Percentiles rank a stretch among this genome's conserved stretches.
Evolutionary conservation across 2,797 vertebrate genomes (phyloP).

Genomic region (Sebastes hubbsi): DNA sequence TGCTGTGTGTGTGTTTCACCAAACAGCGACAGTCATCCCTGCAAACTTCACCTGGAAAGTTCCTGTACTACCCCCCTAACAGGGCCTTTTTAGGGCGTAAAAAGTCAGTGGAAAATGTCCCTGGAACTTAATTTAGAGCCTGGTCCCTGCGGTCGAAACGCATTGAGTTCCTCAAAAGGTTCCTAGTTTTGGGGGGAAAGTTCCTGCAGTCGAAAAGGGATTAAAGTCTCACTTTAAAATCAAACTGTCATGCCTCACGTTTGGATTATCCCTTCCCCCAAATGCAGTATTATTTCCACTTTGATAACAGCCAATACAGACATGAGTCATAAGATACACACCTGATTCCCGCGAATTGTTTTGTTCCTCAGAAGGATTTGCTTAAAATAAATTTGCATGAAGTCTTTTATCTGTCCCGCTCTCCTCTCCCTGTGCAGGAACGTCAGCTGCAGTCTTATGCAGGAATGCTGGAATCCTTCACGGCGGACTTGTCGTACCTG

Average conservation of each 20-base stretch:
- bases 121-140: too few relatives aligned
- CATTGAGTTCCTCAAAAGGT: too few relatives aligned
- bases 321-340: neutral
- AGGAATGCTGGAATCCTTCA: constrained; percentile 85
- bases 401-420: neutral
- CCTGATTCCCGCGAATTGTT: neutral
- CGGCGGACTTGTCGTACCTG: constrained; percentile 81
- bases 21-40: too few relatives aligned
- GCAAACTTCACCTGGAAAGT: fast-evolving
- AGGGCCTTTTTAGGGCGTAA: too few relatives aligned
- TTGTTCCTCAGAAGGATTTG: neutral
- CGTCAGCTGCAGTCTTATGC: constrained; percentile 87
- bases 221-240: too few relatives aligned
- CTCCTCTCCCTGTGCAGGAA: constrained; percentile 75
- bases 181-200: too few relatives aligned
- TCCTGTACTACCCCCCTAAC: too few relatives aligned
- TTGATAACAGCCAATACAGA: neutral
- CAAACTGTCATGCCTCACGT: too few relatives aligned
- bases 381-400: neutral
- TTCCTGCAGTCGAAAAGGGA: too few relatives aligned
- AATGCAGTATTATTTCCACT: neutral
- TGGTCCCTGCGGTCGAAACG: too few relatives aligned
- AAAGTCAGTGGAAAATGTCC: too few relatives aligned
- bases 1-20: too few relatives aligned
- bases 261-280: fast-evolving